Evolutionary conservation across 1,140 invertebrate species (phyloP), one percentile per base, ranked within the genome.

Genomic region (Pemphigus obesinymphae): DNA sequence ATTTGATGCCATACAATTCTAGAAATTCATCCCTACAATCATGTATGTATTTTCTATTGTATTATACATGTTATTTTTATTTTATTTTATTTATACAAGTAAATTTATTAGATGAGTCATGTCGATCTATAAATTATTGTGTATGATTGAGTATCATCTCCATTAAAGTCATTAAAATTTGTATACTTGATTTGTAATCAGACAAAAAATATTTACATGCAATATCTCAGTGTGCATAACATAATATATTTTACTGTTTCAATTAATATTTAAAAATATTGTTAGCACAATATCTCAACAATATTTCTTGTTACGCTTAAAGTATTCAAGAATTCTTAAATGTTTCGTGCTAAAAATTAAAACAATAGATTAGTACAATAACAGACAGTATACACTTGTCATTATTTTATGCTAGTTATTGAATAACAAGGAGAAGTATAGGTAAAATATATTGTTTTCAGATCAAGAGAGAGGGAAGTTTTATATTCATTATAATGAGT

Each of bases 41-140:
- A 50, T 50, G 17, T 73, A 70, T 70, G 68, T 70, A 29, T 70
- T 43, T 70, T 70, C 68, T 70, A 70, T 26, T 70, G 37, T 70
- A 70, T 23, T n/a, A 70, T 70, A 70, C 40, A 29, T 70, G 26
- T 70, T 70, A n/a, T 70, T 70, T 26, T 70, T 6, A 40, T 68
- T 68, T 68, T 40, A 8, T 29, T 70, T 70, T 70, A 40, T 17
- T 70, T 3, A 15, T 26, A 13, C 23, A 5, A 45, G 37, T 70
- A 15, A 23, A 43, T 23, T 7, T n/a, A 15, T 70, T 15, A 70
- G n/a, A 13, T 26, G 20, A 70, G 40, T 45, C 26, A 45, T 70
- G 15, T 70, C 0, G 23, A 70, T 45, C n/a, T 20, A 15, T 70
- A 23, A 66, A 17, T 20, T 2, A 3, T 66, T 66, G 63, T n/a